phyloP scores from a whole-genome alignment of 2,888 invertebrate genomes.

The Alsophila aescularia region DNA sequence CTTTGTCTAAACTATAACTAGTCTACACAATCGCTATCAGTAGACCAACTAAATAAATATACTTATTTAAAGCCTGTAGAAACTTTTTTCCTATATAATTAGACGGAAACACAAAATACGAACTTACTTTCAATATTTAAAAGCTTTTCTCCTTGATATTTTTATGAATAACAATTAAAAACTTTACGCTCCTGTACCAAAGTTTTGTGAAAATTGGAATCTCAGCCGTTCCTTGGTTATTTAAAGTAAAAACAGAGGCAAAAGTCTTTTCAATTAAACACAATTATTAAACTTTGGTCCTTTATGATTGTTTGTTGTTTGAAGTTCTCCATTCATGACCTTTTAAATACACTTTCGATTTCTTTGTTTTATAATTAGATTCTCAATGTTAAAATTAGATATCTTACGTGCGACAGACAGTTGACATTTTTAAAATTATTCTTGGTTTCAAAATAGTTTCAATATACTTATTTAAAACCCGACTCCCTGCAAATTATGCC shows the following conservation, averaged over 20 bases:
- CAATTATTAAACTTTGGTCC: slow-evolving; percentile 39
- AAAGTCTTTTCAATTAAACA: slow-evolving; percentile 42
- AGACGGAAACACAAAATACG: slow-evolving; percentile 22
- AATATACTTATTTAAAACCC: too few species aligned
- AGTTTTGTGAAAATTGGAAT: slow-evolving; percentile 40
- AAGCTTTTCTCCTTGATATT: slow-evolving; percentile 34
- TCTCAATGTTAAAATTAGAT: background rate
- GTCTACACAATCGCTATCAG: too few species aligned
- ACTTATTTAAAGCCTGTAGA: background rate
- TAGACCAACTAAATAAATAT: too few species aligned
- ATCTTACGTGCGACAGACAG: too few species aligned
- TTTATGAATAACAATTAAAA: slow-evolving; percentile 42
- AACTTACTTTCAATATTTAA: slow-evolving; percentile 29
- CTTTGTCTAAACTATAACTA: too few species aligned
- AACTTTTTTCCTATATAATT: slow-evolving; percentile 7
- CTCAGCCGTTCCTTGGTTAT: slow-evolving; percentile 39
- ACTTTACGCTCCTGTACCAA: slow-evolving; percentile 40
- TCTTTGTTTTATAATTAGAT: slow-evolving; percentile 17
- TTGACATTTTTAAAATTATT: too few species aligned
- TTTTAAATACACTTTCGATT: slow-evolving; percentile 19
- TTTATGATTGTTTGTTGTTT: slow-evolving; percentile 37
- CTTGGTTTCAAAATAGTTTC: too few species aligned
- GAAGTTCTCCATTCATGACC: slow-evolving; percentile 30
- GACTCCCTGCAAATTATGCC: too few species aligned
- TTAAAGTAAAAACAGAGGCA: slow-evolving; percentile 39